Evolutionary conservation across 2,797 vertebrate genomes (phyloP).

Genomic region (Rhinella marina): DNA sequence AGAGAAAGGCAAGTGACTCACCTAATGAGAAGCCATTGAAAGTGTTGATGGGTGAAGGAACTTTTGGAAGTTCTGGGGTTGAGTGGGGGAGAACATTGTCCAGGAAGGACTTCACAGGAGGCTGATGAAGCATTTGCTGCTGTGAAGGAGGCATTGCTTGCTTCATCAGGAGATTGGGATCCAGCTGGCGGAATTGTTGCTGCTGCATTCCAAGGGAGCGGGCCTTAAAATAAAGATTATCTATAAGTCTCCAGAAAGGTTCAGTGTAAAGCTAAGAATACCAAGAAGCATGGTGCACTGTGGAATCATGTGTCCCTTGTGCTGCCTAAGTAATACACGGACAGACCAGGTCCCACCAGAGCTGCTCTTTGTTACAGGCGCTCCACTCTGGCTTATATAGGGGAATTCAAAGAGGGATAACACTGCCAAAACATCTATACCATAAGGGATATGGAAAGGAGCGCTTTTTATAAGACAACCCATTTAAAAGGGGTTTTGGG

Average conservation of each 20-base stretch:
- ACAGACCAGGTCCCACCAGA: too few relatives aligned
- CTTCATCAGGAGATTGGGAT: conserved; percentile 88
- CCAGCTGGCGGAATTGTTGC: conserved; percentile 85
- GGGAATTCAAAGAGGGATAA: too few relatives aligned
- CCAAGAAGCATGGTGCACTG: not conserved
- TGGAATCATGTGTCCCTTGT: not conserved
- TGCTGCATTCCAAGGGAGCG: conserved; percentile 90
- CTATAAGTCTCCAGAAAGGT: not conserved
- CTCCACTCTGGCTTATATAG: too few relatives aligned
- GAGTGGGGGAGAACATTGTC: conserved; percentile 89
- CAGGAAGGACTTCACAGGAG: conserved; percentile 86
- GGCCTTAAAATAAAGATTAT: conserved; percentile 72
- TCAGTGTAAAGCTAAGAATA: not conserved
- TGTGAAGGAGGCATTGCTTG: conserved; percentile 82
- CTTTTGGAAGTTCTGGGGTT: conserved; percentile 91
- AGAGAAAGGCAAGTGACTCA: conserved; percentile 66
- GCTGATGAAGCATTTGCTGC: conserved; percentile 82
- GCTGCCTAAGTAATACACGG: too few relatives aligned
- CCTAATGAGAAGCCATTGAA: conserved; percentile 96
- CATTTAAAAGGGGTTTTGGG: too few relatives aligned
- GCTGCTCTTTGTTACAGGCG: too few relatives aligned
- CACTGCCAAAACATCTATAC: too few relatives aligned
- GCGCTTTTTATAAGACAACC: too few relatives aligned
- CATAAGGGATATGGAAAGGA: too few relatives aligned
- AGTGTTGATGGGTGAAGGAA: conserved; percentile 83